Percentiles rank a stretch among this genome's conserved stretches.
Conservation (phyloP, 2,113 vertebrate genomes). For the Paratilapia polleni region DNA sequence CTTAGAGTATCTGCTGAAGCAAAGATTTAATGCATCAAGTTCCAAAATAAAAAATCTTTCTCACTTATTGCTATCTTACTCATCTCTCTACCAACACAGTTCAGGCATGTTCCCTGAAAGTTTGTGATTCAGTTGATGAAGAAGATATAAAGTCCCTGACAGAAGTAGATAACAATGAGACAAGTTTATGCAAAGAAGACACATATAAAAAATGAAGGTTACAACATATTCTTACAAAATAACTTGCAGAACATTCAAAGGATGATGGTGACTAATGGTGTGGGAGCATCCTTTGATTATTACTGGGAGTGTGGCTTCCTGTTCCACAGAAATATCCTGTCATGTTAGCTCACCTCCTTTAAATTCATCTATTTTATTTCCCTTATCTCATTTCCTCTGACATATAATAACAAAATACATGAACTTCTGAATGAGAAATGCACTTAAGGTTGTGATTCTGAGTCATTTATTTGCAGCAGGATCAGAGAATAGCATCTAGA, state of each 20-base stretch:
- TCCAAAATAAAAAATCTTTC: background rate
- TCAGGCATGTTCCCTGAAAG: background rate
- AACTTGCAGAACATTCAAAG: background rate
- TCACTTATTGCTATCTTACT: background rate
- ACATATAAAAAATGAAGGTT: background rate
- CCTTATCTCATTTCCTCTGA: background rate
- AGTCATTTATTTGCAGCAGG: background rate
- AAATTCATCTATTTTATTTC: background rate
- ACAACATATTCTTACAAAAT: background rate
- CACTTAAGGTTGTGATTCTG: slow-evolving; percentile 1
- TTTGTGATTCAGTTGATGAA: background rate
- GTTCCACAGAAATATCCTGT: background rate
- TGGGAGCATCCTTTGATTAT: background rate
- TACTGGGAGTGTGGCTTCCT: background rate
- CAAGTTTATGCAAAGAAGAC: background rate
- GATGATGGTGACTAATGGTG: background rate
- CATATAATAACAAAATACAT: background rate
- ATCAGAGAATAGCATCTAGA: slow-evolving; percentile 4
- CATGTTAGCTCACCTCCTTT: background rate
- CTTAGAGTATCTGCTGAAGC: background rate
- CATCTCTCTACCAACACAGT: background rate
- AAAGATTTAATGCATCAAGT: background rate
- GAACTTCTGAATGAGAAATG: slow-evolving; percentile 8
- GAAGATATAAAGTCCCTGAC: background rate
- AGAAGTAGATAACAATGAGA: background rate